Evolutionary conservation across 2,113 vertebrate species (phyloP).

Genomic region (Sceloporus tristichus): DNA sequence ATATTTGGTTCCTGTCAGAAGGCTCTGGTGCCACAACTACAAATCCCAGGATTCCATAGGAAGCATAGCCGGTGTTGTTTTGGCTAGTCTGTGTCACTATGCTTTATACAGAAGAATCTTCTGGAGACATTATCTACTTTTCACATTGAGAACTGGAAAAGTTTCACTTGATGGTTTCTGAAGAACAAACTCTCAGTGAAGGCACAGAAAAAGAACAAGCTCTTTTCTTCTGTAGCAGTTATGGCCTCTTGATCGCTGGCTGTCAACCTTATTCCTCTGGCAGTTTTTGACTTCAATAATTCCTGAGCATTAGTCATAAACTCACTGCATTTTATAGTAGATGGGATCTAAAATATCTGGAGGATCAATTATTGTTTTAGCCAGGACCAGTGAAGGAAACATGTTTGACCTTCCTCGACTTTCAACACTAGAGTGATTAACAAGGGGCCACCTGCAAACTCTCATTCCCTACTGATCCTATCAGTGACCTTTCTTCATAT

Average conservation of each 20-base stretch:
- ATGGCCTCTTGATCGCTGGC: too few species aligned
- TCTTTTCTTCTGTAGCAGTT: neutral
- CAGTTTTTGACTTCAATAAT: too few species aligned
- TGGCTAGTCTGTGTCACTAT: too few species aligned
- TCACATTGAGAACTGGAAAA: neutral
- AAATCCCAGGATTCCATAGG: too few species aligned
- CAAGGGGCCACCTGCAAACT: neutral
- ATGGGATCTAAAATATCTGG: neutral
- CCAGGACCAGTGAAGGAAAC: too few species aligned
- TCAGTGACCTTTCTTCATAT: too few species aligned
- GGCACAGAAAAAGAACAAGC: neutral
- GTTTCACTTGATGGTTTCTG: neutral
- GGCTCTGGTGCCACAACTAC: too few species aligned
- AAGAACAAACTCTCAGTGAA: neutral
- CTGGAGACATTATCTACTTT: neutral
- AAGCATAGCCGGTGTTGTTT: neutral
- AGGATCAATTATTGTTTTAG: neutral
- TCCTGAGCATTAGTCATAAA: too few species aligned
- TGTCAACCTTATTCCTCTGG: too few species aligned
- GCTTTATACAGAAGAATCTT: neutral
- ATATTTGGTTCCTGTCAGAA: too few species aligned
- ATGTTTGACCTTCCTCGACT: too few species aligned
- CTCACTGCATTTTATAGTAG: neutral
- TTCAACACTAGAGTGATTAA: neutral
- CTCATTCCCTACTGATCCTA: neutral